Conservation (phyloP, 2,888 invertebrate species). For the Calameuta idolon region DNA sequence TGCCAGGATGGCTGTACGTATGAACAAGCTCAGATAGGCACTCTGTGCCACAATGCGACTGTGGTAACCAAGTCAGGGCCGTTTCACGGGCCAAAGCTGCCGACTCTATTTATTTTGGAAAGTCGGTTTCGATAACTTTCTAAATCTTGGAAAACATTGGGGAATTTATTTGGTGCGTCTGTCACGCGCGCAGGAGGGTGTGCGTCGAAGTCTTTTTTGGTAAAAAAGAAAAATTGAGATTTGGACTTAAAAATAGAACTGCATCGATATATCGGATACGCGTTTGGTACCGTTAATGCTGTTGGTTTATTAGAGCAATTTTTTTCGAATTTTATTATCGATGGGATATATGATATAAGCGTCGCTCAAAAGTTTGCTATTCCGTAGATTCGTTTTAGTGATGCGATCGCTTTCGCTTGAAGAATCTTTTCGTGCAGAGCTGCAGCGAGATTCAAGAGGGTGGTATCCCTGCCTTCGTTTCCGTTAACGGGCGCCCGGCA, state of each 20-base stretch:
- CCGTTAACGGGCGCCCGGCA: constrained; percentile 49
- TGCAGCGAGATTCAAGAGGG: neutral
- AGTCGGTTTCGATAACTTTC: constrained; percentile 27
- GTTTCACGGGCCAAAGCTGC: constrained; percentile 23
- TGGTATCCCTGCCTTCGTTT: constrained; percentile 18
- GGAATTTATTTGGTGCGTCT: constrained; percentile 22
- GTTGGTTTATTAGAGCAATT: neutral
- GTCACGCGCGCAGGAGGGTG: neutral
- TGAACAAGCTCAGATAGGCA: constrained; percentile 13
- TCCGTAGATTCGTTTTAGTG: neutral
- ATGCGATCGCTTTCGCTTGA: neutral
- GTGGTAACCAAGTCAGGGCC: neutral
- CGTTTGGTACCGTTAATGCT: neutral
- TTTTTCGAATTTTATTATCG: neutral
- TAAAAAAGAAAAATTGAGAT: neutral
- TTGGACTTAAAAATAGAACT: neutral
- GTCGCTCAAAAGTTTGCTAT: neutral
- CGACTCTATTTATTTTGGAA: constrained; percentile 36
- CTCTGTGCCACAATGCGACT: constrained; percentile 2
- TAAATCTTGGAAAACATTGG: constrained; percentile 32
- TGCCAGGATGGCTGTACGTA: constrained; percentile 14
- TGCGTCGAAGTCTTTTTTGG: neutral
- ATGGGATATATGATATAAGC: neutral
- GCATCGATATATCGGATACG: neutral
- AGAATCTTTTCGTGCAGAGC: neutral